A percentile compares a stretch with the other conserved stretches of the same genome.
Evolutionary conservation across 2,888 invertebrate genomes (phyloP).

Genomic region (Dasysyrphus tricinctus): DNA sequence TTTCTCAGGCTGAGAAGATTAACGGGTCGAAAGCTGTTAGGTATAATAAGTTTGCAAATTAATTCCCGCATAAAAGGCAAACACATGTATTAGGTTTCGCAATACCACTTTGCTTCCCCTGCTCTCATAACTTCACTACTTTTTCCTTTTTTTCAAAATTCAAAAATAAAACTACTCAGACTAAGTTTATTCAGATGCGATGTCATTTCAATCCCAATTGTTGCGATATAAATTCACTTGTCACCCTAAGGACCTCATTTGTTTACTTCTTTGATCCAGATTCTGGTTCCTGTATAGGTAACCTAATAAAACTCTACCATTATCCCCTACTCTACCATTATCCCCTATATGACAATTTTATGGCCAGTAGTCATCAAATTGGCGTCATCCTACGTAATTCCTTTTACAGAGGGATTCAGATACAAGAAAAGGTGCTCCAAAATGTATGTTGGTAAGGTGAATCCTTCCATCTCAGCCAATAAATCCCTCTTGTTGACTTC

Average conservation of each 20-base stretch:
- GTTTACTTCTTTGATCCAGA: neutral
- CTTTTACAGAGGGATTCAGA: neutral
- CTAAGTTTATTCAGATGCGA: neutral
- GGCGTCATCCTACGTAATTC: neutral
- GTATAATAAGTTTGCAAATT: no score
- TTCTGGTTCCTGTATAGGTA: neutral
- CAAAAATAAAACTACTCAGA: neutral
- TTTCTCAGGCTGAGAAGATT: no score
- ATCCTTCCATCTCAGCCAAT: conserved; percentile 20
- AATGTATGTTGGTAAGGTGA: neutral
- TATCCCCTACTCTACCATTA: neutral
- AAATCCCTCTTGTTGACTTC: conserved; percentile 39
- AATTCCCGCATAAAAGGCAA: no score
- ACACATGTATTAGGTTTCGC: no score
- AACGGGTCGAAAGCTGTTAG: no score
- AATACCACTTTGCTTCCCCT: no score
- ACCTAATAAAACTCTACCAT: neutral
- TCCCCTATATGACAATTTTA: conserved; percentile 17
- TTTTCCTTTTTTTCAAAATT: no score
- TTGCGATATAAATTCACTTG: neutral
- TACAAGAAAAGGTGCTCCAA: neutral
- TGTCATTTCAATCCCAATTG: neutral
- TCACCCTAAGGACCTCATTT: neutral
- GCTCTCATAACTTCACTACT: no score
- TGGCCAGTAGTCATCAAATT: conserved; percentile 21